These are phyloP conservation scores for Macroglossus sobrinus DNA, from an alignment of 2,113 vertebrate genomes.

Conservation along the genomic window DNA sequence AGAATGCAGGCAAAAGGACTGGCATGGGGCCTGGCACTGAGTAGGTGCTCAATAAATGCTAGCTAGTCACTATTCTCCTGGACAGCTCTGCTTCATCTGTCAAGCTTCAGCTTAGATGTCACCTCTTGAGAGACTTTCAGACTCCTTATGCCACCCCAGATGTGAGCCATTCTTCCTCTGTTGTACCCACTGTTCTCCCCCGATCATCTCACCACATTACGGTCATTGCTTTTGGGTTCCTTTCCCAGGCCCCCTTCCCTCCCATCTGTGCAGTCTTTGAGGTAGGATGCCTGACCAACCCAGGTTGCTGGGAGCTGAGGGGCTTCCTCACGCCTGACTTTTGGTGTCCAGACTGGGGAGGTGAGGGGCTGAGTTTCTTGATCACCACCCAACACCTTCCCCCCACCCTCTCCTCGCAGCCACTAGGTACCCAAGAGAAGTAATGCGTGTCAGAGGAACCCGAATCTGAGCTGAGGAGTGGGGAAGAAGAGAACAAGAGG, in stretches of 20 bases:
- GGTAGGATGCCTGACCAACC: accelerated
- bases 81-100: neutral
- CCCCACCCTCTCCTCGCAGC: neutral
- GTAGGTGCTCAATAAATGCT: neutral
- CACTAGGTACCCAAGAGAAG: neutral
- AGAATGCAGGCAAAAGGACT: neutral
- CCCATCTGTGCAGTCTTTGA: neutral
- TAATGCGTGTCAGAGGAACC: accelerated
- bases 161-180: neutral
- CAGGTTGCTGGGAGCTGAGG: accelerated
- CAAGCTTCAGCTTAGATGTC: neutral
- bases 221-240: neutral
- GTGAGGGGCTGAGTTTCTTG: neutral
- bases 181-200: neutral
- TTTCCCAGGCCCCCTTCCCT: neutral
- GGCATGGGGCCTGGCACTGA: neutral
- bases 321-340: neutral
- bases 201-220: accelerated
- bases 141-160: neutral
- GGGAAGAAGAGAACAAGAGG: neutral
- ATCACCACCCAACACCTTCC: neutral
- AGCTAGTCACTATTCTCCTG: accelerated
- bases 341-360: neutral
- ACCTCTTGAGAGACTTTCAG: neutral
- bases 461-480: neutral